phyloP scores from a whole-genome alignment of 2,113 vertebrate genomes.

The Nannobrachium achirus region DNA sequence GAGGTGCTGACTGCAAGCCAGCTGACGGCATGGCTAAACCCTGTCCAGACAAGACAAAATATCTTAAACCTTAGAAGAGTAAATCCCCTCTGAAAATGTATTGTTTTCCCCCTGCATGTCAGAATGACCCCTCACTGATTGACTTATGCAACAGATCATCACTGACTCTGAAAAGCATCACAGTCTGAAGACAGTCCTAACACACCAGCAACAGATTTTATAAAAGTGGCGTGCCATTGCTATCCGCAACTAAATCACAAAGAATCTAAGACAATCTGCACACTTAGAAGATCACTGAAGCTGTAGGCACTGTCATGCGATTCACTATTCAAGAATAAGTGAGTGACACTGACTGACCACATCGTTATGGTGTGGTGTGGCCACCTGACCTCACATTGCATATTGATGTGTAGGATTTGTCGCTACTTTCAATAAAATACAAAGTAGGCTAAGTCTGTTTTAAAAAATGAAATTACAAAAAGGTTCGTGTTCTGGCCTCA shows the following conservation, averaged over 20 bases:
- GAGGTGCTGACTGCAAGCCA: conserved; percentile 49
- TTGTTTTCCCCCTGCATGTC: conserved; percentile 25
- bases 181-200: conserved; percentile 24
- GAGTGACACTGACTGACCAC: no score
- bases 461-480: no score
- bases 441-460: no score
- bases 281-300: conserved; percentile 59
- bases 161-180: conserved; percentile 40
- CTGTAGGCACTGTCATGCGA: not conserved
- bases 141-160: conserved; percentile 44
- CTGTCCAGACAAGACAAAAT: conserved; percentile 58
- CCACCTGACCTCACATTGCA: no score
- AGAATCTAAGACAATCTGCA: conserved; percentile 58
- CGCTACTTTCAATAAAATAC: no score
- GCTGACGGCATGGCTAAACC: conserved; percentile 61
- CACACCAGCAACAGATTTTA: conserved; percentile 48
- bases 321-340: no score
- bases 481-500: no score
- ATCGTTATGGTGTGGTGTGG: no score
- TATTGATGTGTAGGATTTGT: no score
- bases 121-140: conserved; percentile 34
- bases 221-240: conserved; percentile 44
- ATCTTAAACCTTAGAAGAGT: conserved; percentile 59
- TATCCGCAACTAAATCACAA: conserved; percentile 58
- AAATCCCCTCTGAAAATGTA: conserved; percentile 46